Percentiles rank a stretch among this genome's conserved stretches.
Evolutionary conservation across 2,888 invertebrate species (phyloP).

Genomic region (Drosophila flavopinicola): DNA sequence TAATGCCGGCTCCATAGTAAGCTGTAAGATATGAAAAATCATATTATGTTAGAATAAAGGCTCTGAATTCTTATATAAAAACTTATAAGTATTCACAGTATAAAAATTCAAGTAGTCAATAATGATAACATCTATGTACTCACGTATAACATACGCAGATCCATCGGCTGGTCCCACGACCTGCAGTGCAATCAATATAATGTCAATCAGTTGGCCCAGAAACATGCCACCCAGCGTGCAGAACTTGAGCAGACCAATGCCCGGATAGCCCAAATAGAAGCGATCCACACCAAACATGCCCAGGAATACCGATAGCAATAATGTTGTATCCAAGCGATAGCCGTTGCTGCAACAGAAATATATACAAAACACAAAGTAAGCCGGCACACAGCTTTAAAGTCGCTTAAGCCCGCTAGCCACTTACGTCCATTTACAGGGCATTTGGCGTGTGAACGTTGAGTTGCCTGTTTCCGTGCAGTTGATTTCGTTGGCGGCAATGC

Average conservation of each 20-base stretch:
- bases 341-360: conserved; percentile 90
- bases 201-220: conserved; percentile 96
- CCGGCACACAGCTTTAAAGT: background rate
- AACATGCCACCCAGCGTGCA: conserved; percentile 99
- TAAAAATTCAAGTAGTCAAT: too few relatives aligned
- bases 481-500: conserved; percentile 92
- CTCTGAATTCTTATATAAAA: background rate
- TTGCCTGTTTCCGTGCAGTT: conserved; percentile 92
- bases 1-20: conserved; percentile 95
- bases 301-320: conserved; percentile 96
- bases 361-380: background rate
- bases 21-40: conserved; percentile 77
- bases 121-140: too few relatives aligned
- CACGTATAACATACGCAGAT: conserved; percentile 93
- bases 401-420: conserved; percentile 83
- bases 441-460: conserved; percentile 91
- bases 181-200: conserved; percentile 90
- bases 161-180: conserved; percentile 97
- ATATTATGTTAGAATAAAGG: background rate
- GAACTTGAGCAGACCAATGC: conserved; percentile 96
- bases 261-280: conserved; percentile 99
- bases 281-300: conserved; percentile 99
- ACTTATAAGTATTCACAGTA: background rate
- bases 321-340: conserved; percentile 95
- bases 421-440: conserved; percentile 98